A percentile compares a stretch with the other conserved stretches of the same genome.
These are phyloP conservation scores for Drosophila lacertosa DNA, from an alignment of 1,140 invertebrate species.

Conservation along the genomic window DNA sequence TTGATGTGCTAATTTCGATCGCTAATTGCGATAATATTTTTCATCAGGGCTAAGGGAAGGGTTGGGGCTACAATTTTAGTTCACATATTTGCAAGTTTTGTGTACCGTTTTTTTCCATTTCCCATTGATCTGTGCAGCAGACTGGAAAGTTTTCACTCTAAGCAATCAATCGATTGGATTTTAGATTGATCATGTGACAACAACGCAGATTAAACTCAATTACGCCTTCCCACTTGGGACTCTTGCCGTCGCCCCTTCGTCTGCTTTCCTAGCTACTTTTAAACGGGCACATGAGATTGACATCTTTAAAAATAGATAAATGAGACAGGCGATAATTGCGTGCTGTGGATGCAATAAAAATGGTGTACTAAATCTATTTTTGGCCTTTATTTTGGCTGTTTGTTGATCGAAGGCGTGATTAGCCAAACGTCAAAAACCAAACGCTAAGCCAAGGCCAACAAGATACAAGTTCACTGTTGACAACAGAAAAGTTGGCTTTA, in stretches of 20 bases:
- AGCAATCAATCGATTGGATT: background rate
- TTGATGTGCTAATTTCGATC: slow-evolving; percentile 70
- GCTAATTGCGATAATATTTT: slow-evolving; percentile 52
- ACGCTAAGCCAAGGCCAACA: slow-evolving; percentile 1
- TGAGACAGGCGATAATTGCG: slow-evolving; percentile 53
- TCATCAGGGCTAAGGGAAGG: background rate
- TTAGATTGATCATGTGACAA: slow-evolving; percentile 60
- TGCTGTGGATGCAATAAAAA: slow-evolving; percentile 30
- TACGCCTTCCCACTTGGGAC: background rate
- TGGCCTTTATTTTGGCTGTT: slow-evolving; percentile 5
- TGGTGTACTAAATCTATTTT: slow-evolving; percentile 30
- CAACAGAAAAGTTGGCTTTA: no score
- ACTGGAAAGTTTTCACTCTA: slow-evolving; percentile 67
- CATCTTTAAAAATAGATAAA: slow-evolving; percentile 71
- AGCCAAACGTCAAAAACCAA: background rate
- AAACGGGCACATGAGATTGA: background rate
- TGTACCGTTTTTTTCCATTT: slow-evolving; percentile 42
- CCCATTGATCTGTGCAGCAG: slow-evolving; percentile 62
- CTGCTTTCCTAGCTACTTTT: background rate
- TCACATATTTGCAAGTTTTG: slow-evolving; percentile 37
- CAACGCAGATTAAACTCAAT: slow-evolving; percentile 45
- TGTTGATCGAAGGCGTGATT: background rate
- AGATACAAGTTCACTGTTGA: no score
- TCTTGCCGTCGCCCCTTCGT: no score
- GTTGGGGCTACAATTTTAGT: background rate